Evolutionary conservation across 2,797 vertebrate genomes (phyloP).

Genomic region (Heteromormyrus szaboi): DNA sequence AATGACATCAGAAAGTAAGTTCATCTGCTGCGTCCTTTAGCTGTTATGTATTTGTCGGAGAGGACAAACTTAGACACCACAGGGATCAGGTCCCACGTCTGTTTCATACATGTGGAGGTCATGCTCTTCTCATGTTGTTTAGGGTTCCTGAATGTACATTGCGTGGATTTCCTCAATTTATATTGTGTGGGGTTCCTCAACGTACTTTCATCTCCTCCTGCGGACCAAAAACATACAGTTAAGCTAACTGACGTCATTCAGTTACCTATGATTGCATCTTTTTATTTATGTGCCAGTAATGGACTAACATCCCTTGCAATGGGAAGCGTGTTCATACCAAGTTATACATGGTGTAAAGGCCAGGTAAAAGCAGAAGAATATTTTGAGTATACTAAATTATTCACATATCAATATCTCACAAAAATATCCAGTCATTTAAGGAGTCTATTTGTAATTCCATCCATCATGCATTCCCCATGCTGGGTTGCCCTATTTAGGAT

Average conservation of each 20-base stretch:
- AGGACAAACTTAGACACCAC: neutral
- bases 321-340: neutral
- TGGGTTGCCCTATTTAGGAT: neutral
- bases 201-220: neutral
- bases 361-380: neutral
- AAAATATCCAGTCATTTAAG: neutral
- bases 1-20: neutral
- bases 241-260: neutral
- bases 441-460: neutral
- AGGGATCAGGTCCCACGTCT: neutral
- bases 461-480: neutral
- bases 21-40: neutral
- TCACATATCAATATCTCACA: neutral
- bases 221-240: neutral
- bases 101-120: neutral
- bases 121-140: neutral
- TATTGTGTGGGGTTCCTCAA: neutral
- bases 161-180: neutral
- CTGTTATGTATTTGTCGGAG: neutral
- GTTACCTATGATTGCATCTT: neutral
- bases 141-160: neutral
- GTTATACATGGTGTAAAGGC: neutral
- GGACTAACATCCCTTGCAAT: neutral
- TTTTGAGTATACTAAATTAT: neutral
- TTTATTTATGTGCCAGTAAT: neutral